Evolutionary conservation across 1,140 invertebrate species (phyloP), one percentile per base, ranked within the genome.

Genomic region (Zaprionus vittiger): DNA sequence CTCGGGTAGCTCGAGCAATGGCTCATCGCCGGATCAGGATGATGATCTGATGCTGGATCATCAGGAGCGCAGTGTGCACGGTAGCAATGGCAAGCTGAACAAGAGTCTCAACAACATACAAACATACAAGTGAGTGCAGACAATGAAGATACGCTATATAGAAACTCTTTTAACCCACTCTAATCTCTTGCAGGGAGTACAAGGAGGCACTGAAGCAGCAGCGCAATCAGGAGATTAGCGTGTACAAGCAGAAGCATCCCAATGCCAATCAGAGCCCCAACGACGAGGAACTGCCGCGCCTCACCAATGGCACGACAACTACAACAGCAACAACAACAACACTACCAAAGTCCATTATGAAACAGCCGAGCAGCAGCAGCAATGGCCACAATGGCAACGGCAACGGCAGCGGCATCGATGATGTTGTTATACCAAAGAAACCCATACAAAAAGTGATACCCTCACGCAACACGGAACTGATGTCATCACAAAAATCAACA

Each of bases 191-290:
- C 56, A 92, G 96, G 93, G 97, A 97, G 94, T 98, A 97, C 93
- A 97, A 97, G 94, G 97, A 97, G 94, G 96, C 97, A 49, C 93
- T 97, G 92, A 95, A 96, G 92, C 96, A 97, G 85, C 97, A 97
- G 92, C 94, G 97, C 73, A 96, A 95, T 28, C 95, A 96, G 92
- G 96, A 97, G 83, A 94, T 94, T 52, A 93, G 93, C 61, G 95
- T 97, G 49, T 97, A 98, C 52, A 92, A 92, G 60, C 86, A 91
- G 15, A 90, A 85, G 34, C 86, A 90, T 81, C 69, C 83, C 14
- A 91, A 91, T 75, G 87, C 82, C 67, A 91, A 85, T 26, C 66
- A 83, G n/a, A 90, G 85, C 77, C 85, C 81, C 55, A 86, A 86
- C 31, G 82, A 90, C 49, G 90, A 91, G 31, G 78, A 91, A 20